These are phyloP conservation scores for Gymnobelideus leadbeateri DNA, from an alignment of 2,113 vertebrate genomes.

Conservation along the genomic window DNA sequence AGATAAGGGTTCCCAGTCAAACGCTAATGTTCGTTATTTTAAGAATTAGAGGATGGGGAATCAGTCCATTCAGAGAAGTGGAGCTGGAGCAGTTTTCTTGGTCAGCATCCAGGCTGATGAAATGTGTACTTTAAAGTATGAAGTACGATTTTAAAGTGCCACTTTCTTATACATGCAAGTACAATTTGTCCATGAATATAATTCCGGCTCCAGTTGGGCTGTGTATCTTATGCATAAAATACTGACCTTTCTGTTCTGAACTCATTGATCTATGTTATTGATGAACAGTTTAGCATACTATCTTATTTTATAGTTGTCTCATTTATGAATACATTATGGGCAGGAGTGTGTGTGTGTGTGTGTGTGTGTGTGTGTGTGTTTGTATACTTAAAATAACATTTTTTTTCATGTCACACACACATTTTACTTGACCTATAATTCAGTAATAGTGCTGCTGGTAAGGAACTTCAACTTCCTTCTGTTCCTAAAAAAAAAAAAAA, in stretches of 20 bases:
- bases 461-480: neutral
- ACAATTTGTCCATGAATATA: constrained; percentile 20
- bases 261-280: neutral
- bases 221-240: constrained; percentile 10
- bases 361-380: too few relatives aligned
- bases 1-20: constrained; percentile 46
- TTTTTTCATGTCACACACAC: neutral
- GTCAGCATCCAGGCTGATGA: constrained; percentile 39
- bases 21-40: neutral
- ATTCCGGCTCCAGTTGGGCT: neutral
- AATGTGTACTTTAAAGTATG: constrained; percentile 34
- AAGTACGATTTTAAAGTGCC: constrained; percentile 9
- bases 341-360: neutral
- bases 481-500: neutral
- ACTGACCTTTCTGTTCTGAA: neutral
- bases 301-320: neutral
- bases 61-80: constrained; percentile 18
- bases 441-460: neutral
- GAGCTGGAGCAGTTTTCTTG: constrained; percentile 41
- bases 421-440: neutral
- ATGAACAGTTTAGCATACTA: neutral
- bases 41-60: neutral
- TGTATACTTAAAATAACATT: neutral
- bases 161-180: neutral
- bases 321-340: neutral